Evolutionary conservation across 2,797 vertebrate species (phyloP).

Genomic region (Danio kyathit): DNA sequence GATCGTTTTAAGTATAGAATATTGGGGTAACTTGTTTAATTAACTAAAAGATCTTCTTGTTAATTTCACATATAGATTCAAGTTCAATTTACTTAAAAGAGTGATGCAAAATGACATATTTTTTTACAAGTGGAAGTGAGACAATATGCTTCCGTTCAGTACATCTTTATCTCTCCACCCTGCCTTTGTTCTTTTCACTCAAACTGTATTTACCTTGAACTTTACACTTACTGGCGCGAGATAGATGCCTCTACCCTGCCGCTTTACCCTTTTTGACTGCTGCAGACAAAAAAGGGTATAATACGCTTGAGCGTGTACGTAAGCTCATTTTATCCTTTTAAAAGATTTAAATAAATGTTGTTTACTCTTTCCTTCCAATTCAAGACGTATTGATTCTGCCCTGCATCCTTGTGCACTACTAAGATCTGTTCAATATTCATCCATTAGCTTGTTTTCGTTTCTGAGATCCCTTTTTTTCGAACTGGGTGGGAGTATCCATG

Average conservation of each 20-base stretch:
- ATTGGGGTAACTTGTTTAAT: no score
- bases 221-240: conserved; percentile 31
- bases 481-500: not conserved
- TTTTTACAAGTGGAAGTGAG: not conserved
- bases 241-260: conserved; percentile 49
- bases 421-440: conserved; percentile 26
- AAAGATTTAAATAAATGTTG: conserved; percentile 25
- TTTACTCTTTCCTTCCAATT: conserved; percentile 8
- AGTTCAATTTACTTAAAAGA: no score
- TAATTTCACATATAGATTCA: no score
- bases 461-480: conserved; percentile 13
- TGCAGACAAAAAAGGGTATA: conserved; percentile 8
- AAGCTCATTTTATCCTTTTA: not conserved
- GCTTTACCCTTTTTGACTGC: conserved; percentile 40
- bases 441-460: conserved; percentile 31
- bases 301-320: conserved; percentile 3
- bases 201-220: conserved; percentile 54
- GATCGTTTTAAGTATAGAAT: no score
- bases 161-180: not conserved
- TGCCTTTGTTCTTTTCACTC: conserved; percentile 14
- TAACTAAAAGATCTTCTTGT: no score
- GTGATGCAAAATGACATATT: no score
- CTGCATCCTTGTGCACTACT: not conserved
- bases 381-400: conserved; percentile 15
- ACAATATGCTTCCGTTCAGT: not conserved